Base-by-base conservation (phyloP, 92 coral and sea anemone species). In the Epizoanthus illoricatus region DNA sequence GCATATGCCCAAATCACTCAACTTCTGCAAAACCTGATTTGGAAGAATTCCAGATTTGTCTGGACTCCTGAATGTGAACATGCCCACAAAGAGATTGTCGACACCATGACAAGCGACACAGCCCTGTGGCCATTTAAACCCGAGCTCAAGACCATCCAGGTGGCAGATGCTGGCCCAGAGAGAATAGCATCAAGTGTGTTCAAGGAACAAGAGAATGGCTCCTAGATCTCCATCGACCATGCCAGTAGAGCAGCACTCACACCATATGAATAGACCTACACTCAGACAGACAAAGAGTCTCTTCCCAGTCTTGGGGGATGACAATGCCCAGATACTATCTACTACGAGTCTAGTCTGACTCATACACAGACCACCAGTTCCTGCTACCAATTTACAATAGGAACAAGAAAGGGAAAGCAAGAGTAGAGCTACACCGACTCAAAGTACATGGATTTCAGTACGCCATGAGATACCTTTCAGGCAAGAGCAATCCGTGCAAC, bases 121-220 rank as follows among this genome's bases (percentile, higher is more conserved):
- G 66, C 42, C 42, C 66, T 5, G 23, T 47, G 52, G 4, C 5
- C 18, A 5, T 47, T 68, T 65, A 57, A 21, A 41, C 85, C 85
- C 0, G 58, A 71, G 74, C 52, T n/a, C 23, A 47, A 68, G 20
- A 81, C 79, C 36, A 28, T 28, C 36, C 36, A 28, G 2, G 36
- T 28, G 1, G 36, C 2, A 28, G 36, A 28, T 28, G 55, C 41
- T 41, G 47, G 69, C 7, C 79, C 68, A 16, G 47, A 69, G 63
- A 69, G 85, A 5, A 81, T 69, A 66, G 47, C 79, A 69, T 68
- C 69, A 59, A 81, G 78, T 61, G 33, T 68, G 43, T 68, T 52
- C 49, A 9, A 70, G 74, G 56, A 70, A 66, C 71, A 70, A 70
- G 28, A 16, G 57, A 70, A 70, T 21, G 36, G 36, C 36, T 28